Conservation (phyloP, 2,888 invertebrate species). For the Miltochrista miniata region DNA sequence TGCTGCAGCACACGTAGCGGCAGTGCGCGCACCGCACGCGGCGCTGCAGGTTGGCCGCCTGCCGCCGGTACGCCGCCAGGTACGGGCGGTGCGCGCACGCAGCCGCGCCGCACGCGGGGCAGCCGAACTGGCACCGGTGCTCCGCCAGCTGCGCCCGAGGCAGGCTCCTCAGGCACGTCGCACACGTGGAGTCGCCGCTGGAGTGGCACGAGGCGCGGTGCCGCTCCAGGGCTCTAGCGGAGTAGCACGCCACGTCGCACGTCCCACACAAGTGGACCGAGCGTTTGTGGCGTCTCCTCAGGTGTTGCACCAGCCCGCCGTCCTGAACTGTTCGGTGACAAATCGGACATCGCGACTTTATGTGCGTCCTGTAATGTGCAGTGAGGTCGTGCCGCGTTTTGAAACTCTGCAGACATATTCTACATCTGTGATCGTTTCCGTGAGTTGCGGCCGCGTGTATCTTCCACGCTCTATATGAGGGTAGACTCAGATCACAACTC, state of each 20-base stretch:
- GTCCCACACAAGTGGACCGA: background rate
- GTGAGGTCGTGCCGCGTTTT: background rate
- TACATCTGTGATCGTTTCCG: background rate
- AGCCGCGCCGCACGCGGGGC: background rate
- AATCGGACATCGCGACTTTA: background rate
- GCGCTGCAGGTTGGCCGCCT: background rate
- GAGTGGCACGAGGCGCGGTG: background rate
- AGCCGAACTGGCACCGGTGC: background rate
- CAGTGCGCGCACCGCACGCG: background rate
- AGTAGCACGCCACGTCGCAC: background rate
- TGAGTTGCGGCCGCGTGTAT: background rate
- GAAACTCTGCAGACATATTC: background rate
- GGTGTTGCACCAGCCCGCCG: background rate
- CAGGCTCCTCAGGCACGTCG: background rate
- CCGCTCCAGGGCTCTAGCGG: background rate
- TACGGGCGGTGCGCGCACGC: background rate
- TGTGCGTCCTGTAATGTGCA: background rate
- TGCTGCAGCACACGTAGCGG: background rate
- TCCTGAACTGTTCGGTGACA: background rate
- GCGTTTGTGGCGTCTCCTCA: background rate
- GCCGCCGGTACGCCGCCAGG: background rate
- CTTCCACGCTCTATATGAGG: background rate
- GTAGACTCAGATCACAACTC: background rate
- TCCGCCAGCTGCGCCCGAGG: background rate
- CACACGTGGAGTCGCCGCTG: background rate